A percentile compares a stretch with the other conserved stretches of the same genome.
Conservation (phyloP, 2,888 invertebrate genomes). For the Diplazon laetatorius region DNA sequence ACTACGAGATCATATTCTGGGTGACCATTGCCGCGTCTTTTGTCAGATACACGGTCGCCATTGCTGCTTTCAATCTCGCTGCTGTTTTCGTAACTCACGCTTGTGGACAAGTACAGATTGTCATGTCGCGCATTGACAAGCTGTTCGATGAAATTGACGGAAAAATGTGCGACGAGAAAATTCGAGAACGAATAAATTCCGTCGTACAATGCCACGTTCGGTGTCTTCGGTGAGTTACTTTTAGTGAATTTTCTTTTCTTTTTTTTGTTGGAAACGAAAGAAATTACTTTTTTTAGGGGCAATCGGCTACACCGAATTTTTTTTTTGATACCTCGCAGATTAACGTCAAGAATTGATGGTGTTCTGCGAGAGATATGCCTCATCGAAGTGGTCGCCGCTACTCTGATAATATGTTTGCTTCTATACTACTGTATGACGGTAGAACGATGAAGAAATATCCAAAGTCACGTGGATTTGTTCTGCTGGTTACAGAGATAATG, state of each 20-base stretch:
- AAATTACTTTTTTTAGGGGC: neutral
- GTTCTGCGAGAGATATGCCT: slow-evolving; percentile 73
- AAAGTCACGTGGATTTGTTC: neutral
- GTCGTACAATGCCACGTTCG: slow-evolving; percentile 46
- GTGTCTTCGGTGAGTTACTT: slow-evolving; percentile 48
- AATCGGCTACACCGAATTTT: neutral
- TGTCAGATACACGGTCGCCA: slow-evolving; percentile 59
- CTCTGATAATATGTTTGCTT: slow-evolving; percentile 76
- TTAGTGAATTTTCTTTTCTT: neutral
- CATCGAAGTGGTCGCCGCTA: slow-evolving; percentile 74
- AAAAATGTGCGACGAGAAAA: neutral
- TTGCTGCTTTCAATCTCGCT: slow-evolving; percentile 65
- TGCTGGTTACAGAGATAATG: neutral
- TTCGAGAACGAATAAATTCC: slow-evolving; percentile 33
- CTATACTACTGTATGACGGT: slow-evolving; percentile 76
- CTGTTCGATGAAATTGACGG: slow-evolving; percentile 18
- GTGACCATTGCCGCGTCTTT: slow-evolving; percentile 58
- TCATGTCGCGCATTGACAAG: slow-evolving; percentile 52
- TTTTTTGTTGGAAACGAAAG: neutral
- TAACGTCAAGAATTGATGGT: slow-evolving; percentile 70
- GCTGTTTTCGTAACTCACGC: slow-evolving; percentile 55
- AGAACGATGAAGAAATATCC: slow-evolving; percentile 23
- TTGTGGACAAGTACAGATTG: slow-evolving; percentile 67
- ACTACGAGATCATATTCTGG: slow-evolving; percentile 68
- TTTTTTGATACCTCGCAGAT: slow-evolving; percentile 64